Percentiles rank a stretch among this genome's conserved stretches.
Conservation (phyloP, 1,140 invertebrate species). For the Euura saliciscinereae region DNA sequence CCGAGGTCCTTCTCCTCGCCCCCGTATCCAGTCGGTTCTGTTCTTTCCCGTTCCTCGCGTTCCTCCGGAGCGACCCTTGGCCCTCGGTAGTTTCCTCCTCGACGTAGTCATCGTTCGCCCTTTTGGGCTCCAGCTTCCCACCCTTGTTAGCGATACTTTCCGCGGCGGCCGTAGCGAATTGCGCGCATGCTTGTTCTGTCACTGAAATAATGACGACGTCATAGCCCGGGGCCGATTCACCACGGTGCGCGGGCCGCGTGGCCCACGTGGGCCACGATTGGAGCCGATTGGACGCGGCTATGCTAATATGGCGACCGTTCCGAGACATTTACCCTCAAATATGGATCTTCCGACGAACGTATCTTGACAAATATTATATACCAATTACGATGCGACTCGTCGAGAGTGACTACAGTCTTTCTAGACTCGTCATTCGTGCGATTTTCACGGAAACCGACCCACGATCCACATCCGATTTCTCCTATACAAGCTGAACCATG, state of each 20-base stretch:
- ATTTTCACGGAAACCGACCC: not conserved
- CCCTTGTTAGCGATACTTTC: conserved; percentile 55
- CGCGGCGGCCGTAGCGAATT: conserved; percentile 46
- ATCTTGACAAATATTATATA: not conserved
- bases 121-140: conserved; percentile 37
- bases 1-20: conserved; percentile 29
- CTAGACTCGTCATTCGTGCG: not conserved
- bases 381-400: not conserved
- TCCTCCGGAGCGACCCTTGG: conserved; percentile 16
- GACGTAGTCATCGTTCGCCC: conserved; percentile 24
- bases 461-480: too few relatives aligned
- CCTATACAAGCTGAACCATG: too few relatives aligned
- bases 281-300: conserved; percentile 59
- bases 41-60: conserved; percentile 10
- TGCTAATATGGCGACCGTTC: conserved; percentile 60
- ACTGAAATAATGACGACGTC: conserved; percentile 61
- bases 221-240: conserved; percentile 53
- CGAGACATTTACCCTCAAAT: conserved; percentile 52
- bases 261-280: conserved; percentile 58
- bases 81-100: conserved; percentile 17
- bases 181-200: conserved; percentile 58
- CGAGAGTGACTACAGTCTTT: not conserved
- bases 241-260: conserved; percentile 38
- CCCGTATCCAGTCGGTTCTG: conserved; percentile 15
- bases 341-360: not conserved